Base-by-base conservation (phyloP, 2,888 invertebrate species). In the Hesperia comma region DNA sequence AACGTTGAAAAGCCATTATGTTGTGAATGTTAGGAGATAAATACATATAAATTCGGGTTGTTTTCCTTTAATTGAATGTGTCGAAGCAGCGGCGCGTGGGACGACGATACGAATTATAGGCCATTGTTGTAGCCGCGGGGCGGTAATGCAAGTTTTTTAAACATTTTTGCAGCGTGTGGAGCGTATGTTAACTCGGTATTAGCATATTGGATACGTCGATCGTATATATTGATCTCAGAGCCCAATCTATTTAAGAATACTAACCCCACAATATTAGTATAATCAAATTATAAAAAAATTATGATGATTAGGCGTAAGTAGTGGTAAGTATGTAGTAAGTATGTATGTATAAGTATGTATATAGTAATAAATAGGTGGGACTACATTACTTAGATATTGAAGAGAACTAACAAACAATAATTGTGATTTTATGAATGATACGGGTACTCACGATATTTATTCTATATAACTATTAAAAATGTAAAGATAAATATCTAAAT, bases 71-170 rank as follows among this genome's bases (percentile, higher is more conserved):
- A 81, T 79, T 79, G 77, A 80, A 81, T 76, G 74, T 77, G 77
- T 74, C 76, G 79, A 77, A 75, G 61, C 71, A 67, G 68, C 68
- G 62, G 68, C 55, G 84, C 85, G 90, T 89, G 85, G 90, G 90
- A 79, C 80, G 84, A 73, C 73, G 79, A 76, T 75, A 79, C 78
- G 77, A 88, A 83, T 86, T 86, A 88, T 83, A 79, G 81, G 75
- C 81, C 81, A 84, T 83, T 84, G 82, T 88, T 84, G 86, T 83
- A 85, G 66, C 54, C 66, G 15, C 74, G 82, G 81, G 80, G 79
- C 79, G 79, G 80, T 74, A 69, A 70, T 70, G 70, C 66, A 40
- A 66, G 62, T 63, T 61, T 74, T 72, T 71, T 72, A 69, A 68
- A 69, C 68, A 62, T 72, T 73, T 73, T 69, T 67, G 72, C 70